These are phyloP conservation scores for Pygoscelis adeliae DNA, from an alignment of 2,113 vertebrate species.

Conservation along the genomic window DNA sequence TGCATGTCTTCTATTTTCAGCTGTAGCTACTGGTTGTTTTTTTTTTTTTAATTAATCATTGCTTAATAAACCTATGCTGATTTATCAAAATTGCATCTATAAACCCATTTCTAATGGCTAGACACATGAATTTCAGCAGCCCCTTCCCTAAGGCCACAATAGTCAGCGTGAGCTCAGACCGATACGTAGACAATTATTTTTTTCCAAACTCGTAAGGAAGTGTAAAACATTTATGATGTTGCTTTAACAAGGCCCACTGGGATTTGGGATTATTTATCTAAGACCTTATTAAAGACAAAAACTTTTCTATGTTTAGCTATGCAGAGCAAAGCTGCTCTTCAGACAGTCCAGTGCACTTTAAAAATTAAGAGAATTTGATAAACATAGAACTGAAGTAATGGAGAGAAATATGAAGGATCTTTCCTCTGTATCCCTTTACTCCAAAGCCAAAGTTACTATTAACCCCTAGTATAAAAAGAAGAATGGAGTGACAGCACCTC, in stretches of 20 bases:
- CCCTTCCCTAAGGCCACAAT: conserved; percentile 65
- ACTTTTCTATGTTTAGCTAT: conserved; percentile 63
- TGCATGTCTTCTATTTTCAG: conserved; percentile 40
- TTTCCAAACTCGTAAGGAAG: conserved; percentile 52
- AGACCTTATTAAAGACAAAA: conserved; percentile 71
- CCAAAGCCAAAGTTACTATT: neutral
- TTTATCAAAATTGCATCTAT: conserved; percentile 67
- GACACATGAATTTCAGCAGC: conserved; percentile 62
- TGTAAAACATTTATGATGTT: conserved; percentile 71
- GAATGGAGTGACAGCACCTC: neutral
- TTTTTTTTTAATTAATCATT: conserved; percentile 32
- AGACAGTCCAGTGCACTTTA: neutral
- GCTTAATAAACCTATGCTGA: conserved; percentile 62
- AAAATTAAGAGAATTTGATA: conserved; percentile 17
- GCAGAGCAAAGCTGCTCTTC: conserved; percentile 50
- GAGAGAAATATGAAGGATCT: neutral
- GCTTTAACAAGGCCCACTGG: conserved; percentile 75
- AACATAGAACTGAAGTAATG: neutral
- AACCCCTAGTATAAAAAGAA: neutral
- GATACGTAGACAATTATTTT: conserved; percentile 47
- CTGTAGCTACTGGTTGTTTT: neutral
- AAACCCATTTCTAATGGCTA: conserved; percentile 66
- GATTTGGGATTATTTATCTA: conserved; percentile 74
- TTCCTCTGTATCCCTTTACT: neutral
- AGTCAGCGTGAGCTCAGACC: conserved; percentile 68